Evolutionary conservation across 1,140 invertebrate species (phyloP), one percentile per base, ranked within the genome.

Genomic region (Panulirus ornatus): DNA sequence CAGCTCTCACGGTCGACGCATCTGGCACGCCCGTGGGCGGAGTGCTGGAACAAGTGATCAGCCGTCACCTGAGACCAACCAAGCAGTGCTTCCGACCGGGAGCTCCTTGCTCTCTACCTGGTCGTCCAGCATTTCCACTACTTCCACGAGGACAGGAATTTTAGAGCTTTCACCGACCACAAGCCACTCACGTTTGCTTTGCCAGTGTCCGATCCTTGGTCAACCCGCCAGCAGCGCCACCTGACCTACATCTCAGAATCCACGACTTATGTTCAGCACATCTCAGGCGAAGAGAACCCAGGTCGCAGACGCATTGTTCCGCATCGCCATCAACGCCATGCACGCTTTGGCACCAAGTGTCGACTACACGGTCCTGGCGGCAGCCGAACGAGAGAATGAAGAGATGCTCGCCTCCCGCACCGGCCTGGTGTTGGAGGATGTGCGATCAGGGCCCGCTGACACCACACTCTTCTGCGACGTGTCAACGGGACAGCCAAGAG

Each of bases 101-200:
- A n/a, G n/a, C n/a, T n/a, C n/a, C n/a, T n/a, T n/a, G n/a, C n/a
- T n/a, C n/a, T n/a, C n/a, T 93, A 93, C 78, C 40, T 84, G 0
- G 87, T 92, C 16, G 85, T 94, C 8, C 91, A 92, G 66, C 91
- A 93, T 84, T 93, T 93, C 85, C 66, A 88, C 30, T 91, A 93
- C 88, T 38, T 93, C 58, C 42, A 94, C 1, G 93, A 94, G 92
- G 92, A 92, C 3, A 78, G 93, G 58, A 1, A 88, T 30, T 93
- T 94, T 79, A 84, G 30, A 0, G 36, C 93, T 14, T 92, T 34
- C 42, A 93, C 93, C 1, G 92, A 94, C 89, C 93, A 93, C 79
- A 93, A 92, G 63, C 92, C 92, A 0, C 87, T 94, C 54, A 92
- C 66, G 0, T 92, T 30, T 76, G 93, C 93, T 91, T 93, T 44